Evolutionary conservation across 53 echinoderm and acorn worm genomes (phyloP).

Genomic region (Henricia sp.): DNA sequence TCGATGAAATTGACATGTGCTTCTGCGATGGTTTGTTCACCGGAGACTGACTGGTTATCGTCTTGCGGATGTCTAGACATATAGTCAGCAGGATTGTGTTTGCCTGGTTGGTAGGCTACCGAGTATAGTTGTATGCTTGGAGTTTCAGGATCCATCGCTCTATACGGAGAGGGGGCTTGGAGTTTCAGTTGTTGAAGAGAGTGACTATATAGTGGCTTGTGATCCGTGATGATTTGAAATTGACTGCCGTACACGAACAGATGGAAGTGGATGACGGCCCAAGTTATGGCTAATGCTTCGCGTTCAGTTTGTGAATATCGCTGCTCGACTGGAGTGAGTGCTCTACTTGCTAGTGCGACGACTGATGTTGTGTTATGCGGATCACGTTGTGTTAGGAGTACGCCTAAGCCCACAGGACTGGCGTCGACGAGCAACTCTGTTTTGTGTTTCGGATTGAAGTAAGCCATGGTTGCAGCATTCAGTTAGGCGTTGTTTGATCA

Average conservation of each 20-base stretch:
- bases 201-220: slow-evolving; percentile 17
- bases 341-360: slow-evolving; percentile 12
- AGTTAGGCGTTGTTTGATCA: background rate
- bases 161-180: background rate
- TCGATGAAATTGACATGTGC: slow-evolving; percentile 61
- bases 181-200: slow-evolving; percentile 2
- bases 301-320: background rate
- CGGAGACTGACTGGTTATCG: slow-evolving; percentile 16
- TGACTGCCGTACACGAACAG: slow-evolving; percentile 63
- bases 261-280: slow-evolving; percentile 47
- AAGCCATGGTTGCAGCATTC: slow-evolving; percentile 5
- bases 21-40: too few species aligned
- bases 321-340: too few species aligned
- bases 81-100: slow-evolving; percentile 78
- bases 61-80: slow-evolving; percentile 60
- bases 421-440: background rate
- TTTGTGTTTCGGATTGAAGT: background rate
- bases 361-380: background rate
- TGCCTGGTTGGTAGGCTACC: slow-evolving; percentile 67
- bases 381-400: background rate
- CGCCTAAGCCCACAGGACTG: background rate
- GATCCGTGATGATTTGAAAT: slow-evolving; percentile 31
- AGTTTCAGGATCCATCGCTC: slow-evolving; percentile 42
- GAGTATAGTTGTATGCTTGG: slow-evolving; percentile 61
- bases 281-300: slow-evolving; percentile 18